phyloP scores from a whole-genome alignment of 2,797 vertebrate species.

The Enteromius treurensis region DNA sequence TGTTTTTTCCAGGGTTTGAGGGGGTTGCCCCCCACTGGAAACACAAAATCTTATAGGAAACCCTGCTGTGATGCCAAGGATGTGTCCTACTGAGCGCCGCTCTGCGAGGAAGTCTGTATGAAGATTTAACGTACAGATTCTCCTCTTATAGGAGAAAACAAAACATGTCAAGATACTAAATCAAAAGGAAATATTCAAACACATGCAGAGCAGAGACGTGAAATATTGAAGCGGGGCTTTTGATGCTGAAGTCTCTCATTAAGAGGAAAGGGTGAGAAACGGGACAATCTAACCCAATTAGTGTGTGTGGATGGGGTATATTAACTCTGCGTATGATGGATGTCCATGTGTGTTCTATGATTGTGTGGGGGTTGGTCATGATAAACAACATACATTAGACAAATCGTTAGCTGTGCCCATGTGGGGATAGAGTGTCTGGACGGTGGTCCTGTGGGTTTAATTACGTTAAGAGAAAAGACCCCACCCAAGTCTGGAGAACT shows the following conservation, averaged over 20 bases:
- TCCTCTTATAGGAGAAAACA: constrained; percentile 33
- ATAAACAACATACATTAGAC: constrained; percentile 22
- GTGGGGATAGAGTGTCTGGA: constrained; percentile 46
- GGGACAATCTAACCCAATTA: constrained; percentile 26
- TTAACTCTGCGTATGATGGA: constrained; percentile 32
- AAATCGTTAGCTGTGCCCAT: constrained; percentile 8
- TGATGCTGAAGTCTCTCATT: constrained; percentile 69
- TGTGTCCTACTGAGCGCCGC: not conserved
- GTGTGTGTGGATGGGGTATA: not conserved
- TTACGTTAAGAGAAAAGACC: constrained; percentile 51
- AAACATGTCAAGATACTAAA: constrained; percentile 64
- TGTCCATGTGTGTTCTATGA: constrained; percentile 24
- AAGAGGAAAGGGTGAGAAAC: constrained; percentile 47
- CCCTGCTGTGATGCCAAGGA: not conserved
- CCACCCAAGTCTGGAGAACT: constrained; percentile 58
- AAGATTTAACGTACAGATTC: not conserved
- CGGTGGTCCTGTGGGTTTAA: constrained; percentile 59
- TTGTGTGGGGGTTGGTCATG: constrained; percentile 30
- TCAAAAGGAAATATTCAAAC: constrained; percentile 64
- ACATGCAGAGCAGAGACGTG: constrained; percentile 58
- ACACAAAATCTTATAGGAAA: not conserved
- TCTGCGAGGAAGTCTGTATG: not conserved
- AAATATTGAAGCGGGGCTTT: constrained; percentile 72
- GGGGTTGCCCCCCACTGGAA: not conserved
- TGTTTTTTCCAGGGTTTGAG: not conserved